A percentile compares a stretch with the other conserved stretches of the same genome.
These are phyloP conservation scores for Onychomys arenicola DNA, from an alignment of 2,797 vertebrate genomes.

Conservation along the genomic window DNA sequence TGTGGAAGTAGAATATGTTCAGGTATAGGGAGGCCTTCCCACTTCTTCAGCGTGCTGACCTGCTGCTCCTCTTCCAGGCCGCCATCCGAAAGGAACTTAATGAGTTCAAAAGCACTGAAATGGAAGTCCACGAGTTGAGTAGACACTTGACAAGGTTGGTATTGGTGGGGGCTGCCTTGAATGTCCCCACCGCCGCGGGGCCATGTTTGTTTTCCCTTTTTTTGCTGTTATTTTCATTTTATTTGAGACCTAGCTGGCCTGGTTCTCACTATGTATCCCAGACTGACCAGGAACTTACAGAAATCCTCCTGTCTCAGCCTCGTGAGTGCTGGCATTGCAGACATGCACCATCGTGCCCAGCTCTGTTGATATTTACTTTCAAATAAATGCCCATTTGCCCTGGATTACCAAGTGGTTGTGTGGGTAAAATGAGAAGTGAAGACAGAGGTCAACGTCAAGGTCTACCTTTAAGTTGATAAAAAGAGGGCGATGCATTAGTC, in stretches of 20 bases:
- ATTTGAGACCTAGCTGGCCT: neutral
- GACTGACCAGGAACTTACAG: neutral
- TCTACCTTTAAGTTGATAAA: neutral
- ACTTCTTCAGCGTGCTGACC: constrained; percentile 65
- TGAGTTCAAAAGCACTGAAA: constrained; percentile 99
- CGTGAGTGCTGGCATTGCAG: neutral
- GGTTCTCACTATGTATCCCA: neutral
- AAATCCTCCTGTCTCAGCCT: neutral
- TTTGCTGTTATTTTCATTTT: neutral
- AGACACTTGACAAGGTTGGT: constrained; percentile 99
- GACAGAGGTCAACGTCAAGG: fast-evolving
- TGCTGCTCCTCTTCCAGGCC: constrained; percentile 90
- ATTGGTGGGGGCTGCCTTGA: neutral
- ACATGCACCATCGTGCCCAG: neutral
- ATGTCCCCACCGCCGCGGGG: neutral
- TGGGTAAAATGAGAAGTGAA: fast-evolving
- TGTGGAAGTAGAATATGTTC: constrained; percentile 42
- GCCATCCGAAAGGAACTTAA: constrained; percentile 99
- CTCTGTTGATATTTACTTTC: neutral
- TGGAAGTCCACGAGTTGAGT: constrained; percentile 99
- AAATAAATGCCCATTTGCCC: neutral
- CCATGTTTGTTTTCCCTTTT: neutral
- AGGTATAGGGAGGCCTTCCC: constrained; percentile 46
- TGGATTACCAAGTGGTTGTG: neutral
- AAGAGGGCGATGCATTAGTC: neutral